phyloP scores from a whole-genome alignment of 2,113 vertebrate species.

The Ifrita kowaldi region DNA sequence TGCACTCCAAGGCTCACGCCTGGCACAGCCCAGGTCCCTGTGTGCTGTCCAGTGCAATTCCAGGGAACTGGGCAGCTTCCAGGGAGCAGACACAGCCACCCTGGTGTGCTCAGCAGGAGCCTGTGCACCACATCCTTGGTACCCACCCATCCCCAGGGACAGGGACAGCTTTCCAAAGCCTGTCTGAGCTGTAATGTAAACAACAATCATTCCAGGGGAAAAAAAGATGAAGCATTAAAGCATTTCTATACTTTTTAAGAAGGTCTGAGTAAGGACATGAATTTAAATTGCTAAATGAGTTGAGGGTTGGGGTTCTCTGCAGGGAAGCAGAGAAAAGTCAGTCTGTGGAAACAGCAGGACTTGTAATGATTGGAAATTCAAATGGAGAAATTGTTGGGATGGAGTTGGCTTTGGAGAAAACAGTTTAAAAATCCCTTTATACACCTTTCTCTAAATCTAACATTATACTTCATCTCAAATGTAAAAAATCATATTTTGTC shows the following conservation, averaged over 20 bases:
- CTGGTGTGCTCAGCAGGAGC: background rate
- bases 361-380: background rate
- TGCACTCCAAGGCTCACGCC: background rate
- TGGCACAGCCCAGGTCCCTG: background rate
- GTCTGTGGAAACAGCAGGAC: background rate
- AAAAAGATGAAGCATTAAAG: background rate
- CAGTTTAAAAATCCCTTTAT: background rate
- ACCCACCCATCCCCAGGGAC: background rate
- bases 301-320: background rate
- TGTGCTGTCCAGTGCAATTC: background rate
- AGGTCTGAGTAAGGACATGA: background rate
- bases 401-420: background rate
- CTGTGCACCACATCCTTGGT: background rate
- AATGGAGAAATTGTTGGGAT: background rate
- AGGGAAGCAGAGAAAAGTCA: background rate
- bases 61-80: background rate
- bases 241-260: background rate
- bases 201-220: background rate
- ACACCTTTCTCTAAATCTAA: background rate
- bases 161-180: background rate
- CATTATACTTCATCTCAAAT: background rate
- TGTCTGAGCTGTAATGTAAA: background rate
- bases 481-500: background rate
- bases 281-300: background rate
- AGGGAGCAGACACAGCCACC: background rate